Percentiles rank a stretch among this genome's conserved stretches.
These are phyloP conservation scores for Plagodis dolabraria DNA, from an alignment of 2,888 invertebrate species.

Conservation along the genomic window DNA sequence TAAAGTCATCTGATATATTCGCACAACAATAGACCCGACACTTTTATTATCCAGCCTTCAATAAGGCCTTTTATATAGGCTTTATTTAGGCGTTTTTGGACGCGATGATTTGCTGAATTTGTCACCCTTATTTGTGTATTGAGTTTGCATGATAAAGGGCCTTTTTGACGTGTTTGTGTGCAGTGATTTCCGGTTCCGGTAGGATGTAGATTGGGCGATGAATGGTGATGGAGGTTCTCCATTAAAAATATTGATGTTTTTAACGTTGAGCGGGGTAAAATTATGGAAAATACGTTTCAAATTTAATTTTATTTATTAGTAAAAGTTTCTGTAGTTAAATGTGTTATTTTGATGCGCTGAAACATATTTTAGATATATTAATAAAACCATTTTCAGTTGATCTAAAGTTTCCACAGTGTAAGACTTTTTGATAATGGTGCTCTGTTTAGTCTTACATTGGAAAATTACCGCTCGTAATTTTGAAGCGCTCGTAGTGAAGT, in stretches of 20 bases:
- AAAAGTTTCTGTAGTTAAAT: too few species aligned
- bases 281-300: too few species aligned
- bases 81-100: constrained; percentile 10
- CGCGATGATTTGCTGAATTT: constrained; percentile 23
- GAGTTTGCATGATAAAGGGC: constrained; percentile 21
- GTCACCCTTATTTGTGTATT: constrained; percentile 16
- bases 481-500: too few species aligned
- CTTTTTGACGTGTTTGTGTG: constrained; percentile 14
- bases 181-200: constrained; percentile 12
- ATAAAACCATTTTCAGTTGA: too few species aligned
- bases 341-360: too few species aligned
- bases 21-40: constrained; percentile 12
- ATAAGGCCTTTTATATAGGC: constrained; percentile 4
- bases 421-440: too few species aligned
- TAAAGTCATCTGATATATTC: constrained; percentile 13
- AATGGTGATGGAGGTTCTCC: not conserved
- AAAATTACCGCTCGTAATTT: too few species aligned
- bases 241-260: not conserved
- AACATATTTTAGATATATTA: too few species aligned
- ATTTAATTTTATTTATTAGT: too few species aligned
- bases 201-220: constrained; percentile 1
- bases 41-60: constrained; percentile 16
- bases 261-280: too few species aligned
- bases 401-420: too few species aligned
- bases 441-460: too few species aligned